These are phyloP conservation scores for Onthophagus sagittarius DNA, from an alignment of 2,888 invertebrate genomes.

Conservation along the genomic window DNA sequence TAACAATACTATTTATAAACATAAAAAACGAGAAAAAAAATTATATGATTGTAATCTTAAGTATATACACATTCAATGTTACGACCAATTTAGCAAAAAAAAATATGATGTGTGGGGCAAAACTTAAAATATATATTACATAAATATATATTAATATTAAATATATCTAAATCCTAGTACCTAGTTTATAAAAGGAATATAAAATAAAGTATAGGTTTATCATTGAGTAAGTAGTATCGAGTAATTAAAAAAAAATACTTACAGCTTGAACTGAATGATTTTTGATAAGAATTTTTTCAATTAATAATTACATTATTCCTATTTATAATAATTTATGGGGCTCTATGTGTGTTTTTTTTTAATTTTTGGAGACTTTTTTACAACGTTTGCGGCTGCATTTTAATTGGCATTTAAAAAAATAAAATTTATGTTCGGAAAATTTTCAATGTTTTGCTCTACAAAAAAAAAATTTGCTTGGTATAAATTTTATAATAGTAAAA, in stretches of 20 bases:
- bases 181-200: slow-evolving; percentile 2
- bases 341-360: neutral
- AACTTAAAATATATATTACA: neutral
- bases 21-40: slow-evolving; percentile 17
- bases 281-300: neutral
- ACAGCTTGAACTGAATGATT: neutral
- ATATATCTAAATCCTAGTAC: neutral
- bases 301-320: neutral
- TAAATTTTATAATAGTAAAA: neutral
- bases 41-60: neutral
- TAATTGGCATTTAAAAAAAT: neutral
- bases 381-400: neutral
- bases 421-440: neutral
- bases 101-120: neutral
- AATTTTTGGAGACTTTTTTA: neutral
- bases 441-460: neutral
- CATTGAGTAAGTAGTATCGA: slow-evolving; percentile 24
- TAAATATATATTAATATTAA: slow-evolving; percentile 4
- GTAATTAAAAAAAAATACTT: neutral
- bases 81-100: slow-evolving; percentile 2
- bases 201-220: slow-evolving; percentile 22
- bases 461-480: neutral
- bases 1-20: slow-evolving; percentile 4
- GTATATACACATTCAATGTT: slow-evolving; percentile 6
- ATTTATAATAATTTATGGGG: neutral